Base-by-base conservation (phyloP, 2,888 invertebrate genomes). In the Xestia ashworthii region DNA sequence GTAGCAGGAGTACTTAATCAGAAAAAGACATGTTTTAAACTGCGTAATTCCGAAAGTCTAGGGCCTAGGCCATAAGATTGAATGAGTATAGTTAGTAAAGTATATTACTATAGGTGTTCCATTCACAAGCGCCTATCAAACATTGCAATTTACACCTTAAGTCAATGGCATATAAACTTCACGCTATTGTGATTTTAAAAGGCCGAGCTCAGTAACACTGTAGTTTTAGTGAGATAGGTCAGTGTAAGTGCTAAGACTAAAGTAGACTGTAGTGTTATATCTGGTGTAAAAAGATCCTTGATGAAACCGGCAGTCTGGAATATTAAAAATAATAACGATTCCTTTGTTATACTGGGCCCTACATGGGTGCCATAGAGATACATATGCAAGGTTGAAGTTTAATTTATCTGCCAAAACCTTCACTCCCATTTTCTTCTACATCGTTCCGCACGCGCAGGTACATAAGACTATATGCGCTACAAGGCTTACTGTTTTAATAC, bases 261-360 rank as follows among this genome's bases (percentile, higher is more conserved):
- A 46, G 12, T 81, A 64, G 16, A 46, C 22, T 46, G 81, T 72
- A 62, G 60, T 72, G 53, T 16, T 41, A 14, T 64, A 44, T 68
- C 68, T 48, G 80, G 8, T 46, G 77, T 72, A 38, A 72, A 62
- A 80, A 80, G 44, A 25, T 8, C 19, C 25, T 25, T n/a, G 3
- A 71, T 6, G 58, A 60, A 44, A 50, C 25, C 19, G 38, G 38
- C 12, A 50, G 44, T 19, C 14, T 14, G 1, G 41, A 60, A 50
- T 44, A 11, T 32, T 50, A 32, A 1, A n/a, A n/a, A 22, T 25
- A 0, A 19, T 32, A 11, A 60, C 8, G 12, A 19, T 32, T 60
- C 48, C 11, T 38, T 16, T 41, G 25, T 41, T 11, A 22, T 53
- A 38, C 8, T 38, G 19, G 44, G 3, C 16, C 16, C 32, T n/a